Evolutionary conservation across 2,888 invertebrate genomes (phyloP).

Genomic region (Abrostola triplasia): DNA sequence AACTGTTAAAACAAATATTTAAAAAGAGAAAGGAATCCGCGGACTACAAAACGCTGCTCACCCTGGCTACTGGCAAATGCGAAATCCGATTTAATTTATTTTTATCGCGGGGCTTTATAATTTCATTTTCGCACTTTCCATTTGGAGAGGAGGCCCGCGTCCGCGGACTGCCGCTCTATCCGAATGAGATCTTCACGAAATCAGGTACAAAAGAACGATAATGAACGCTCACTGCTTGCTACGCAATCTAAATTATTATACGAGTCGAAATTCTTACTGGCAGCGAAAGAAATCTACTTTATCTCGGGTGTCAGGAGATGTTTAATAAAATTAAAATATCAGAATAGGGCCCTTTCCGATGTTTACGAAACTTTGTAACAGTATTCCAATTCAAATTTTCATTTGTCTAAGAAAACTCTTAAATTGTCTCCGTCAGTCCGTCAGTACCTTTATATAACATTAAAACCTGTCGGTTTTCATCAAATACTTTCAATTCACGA

Average conservation of each 20-base stretch:
- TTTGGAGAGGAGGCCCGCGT: constrained; percentile 85
- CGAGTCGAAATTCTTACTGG: constrained; percentile 87
- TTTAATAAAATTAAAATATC: constrained; percentile 87
- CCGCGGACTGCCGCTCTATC: constrained; percentile 86
- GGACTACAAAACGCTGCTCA: constrained; percentile 85
- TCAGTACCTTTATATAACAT: constrained; percentile 61
- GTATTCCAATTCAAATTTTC: constrained; percentile 81
- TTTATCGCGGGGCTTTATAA: constrained; percentile 88
- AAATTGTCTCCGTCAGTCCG: constrained; percentile 62
- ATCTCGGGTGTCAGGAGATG: constrained; percentile 82
- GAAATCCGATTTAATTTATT: constrained; percentile 89
- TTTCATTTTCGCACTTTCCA: constrained; percentile 89
- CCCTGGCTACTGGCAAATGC: constrained; percentile 85
- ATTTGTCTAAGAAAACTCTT: constrained; percentile 66
- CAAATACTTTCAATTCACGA: constrained; percentile 47
- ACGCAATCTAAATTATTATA: constrained; percentile 89
- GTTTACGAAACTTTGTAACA: constrained; percentile 77
- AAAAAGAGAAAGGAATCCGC: constrained; percentile 85
- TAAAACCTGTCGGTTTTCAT: constrained; percentile 52
- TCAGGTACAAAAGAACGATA: constrained; percentile 89
- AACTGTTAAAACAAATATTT: constrained; percentile 87
- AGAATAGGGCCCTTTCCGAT: constrained; percentile 77
- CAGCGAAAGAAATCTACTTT: constrained; percentile 87
- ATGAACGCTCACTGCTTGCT: constrained; percentile 88
- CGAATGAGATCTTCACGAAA: constrained; percentile 88